phyloP scores from a whole-genome alignment of 2,113 vertebrate species.

The Scopus umbretta region DNA sequence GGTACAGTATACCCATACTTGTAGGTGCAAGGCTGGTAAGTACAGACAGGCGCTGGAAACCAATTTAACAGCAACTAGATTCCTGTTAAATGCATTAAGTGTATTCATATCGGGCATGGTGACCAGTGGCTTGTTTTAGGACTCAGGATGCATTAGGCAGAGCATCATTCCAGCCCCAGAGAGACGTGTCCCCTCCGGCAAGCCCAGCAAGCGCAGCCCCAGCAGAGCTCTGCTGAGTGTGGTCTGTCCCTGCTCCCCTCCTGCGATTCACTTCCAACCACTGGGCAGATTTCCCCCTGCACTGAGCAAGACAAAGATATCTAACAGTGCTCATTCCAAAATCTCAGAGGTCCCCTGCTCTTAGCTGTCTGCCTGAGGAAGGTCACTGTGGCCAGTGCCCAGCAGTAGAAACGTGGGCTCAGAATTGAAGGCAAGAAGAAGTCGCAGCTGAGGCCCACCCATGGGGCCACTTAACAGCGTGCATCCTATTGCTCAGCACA shows the following conservation, averaged over 20 bases:
- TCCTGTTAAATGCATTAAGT: not conserved
- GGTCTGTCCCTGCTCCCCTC: not conserved
- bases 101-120: not conserved
- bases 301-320: not conserved
- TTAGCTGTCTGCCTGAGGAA: not conserved
- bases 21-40: not conserved
- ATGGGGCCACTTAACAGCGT: rapidly evolving
- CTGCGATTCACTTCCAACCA: not conserved
- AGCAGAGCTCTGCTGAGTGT: not conserved
- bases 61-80: not conserved
- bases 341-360: not conserved
- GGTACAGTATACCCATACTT: not conserved
- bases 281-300: not conserved
- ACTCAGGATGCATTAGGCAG: not conserved
- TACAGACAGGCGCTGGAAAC: not conserved
- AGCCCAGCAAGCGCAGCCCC: not conserved
- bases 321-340: not conserved
- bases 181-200: rapidly evolving
- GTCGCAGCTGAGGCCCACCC: not conserved
- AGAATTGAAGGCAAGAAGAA: not conserved
- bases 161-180: not conserved
- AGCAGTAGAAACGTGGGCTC: not conserved
- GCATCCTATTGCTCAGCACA: rapidly evolving
- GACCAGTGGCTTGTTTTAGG: not conserved
- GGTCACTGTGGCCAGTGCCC: not conserved